Base-by-base conservation (phyloP, 2,113 vertebrate species). In the Osmerus mordax region DNA sequence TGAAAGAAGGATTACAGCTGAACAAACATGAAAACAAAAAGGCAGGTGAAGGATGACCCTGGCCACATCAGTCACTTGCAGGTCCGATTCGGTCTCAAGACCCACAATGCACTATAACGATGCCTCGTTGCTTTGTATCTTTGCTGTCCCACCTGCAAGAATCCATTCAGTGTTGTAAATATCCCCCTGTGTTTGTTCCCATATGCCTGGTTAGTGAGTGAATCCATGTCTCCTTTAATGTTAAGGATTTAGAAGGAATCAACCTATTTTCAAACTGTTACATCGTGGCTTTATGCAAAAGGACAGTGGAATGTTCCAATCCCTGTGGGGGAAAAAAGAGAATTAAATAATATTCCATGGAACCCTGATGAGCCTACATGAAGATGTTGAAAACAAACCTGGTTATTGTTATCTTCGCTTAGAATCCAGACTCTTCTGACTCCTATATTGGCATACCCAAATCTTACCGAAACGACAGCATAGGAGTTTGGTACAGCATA, bases 111-210 rank as follows among this genome's bases (percentile, higher is more conserved):
- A 32, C 53, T 18, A 11, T 14, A 21, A 47, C 2, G 13, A 14
- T 29, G 51, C 60, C 53, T n/a, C 51, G 41, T 55, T 64, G 69
- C 69, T 65, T 77, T 76, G 29, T 60, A 72, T 71, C 76, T 21
- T 64, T 32, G 54, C 68, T 67, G 65, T 56, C 65, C 25, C 25
- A 67, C 56, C 62, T 70, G 67, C 72, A 74, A 79, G 71, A 80
- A 83, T 74, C 64, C 58, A 70, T 65, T 81, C 80, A 51, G 79
- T 82, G 78, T 86, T 95, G 94, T 94, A 94, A 86, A 95, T 95
- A 93, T 81, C 84, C 41, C 85, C 82, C 82, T 77, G 81, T 83
- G 80, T 89, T 81, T 65, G 23, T 82, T 83, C 76, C 80, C 86
- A 82, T 79, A 69, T 73, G 86, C 84, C 80, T 87, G 81, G 74